Conservation (phyloP, 2,888 invertebrate genomes). For the Schizaphis graminum region DNA sequence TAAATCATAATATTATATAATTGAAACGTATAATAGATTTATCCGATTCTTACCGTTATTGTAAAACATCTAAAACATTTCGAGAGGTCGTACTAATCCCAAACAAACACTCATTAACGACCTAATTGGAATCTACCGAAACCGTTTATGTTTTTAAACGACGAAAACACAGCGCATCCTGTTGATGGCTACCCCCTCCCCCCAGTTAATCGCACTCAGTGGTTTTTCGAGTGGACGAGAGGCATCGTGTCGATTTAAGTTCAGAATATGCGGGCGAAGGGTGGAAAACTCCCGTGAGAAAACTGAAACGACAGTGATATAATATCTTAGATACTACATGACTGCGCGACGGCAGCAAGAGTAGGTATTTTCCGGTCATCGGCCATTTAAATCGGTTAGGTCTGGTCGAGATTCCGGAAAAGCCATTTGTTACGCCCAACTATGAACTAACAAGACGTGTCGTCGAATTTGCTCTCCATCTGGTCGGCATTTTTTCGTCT, state of each 20-base stretch:
- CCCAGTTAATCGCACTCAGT: not conserved
- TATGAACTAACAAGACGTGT: conserved; percentile 16
- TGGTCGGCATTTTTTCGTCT: not conserved
- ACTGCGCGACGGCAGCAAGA: no score
- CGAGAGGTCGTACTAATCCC: not conserved
- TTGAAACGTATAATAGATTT: not conserved
- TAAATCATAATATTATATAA: not conserved
- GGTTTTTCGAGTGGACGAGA: not conserved
- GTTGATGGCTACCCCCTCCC: no score
- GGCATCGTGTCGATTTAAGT: not conserved
- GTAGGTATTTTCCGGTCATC: conserved; percentile 52
- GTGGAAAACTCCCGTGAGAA: not conserved
- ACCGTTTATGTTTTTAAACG: not conserved
- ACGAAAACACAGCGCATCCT: not conserved
- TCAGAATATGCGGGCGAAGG: not conserved
- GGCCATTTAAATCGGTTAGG: conserved; percentile 35
- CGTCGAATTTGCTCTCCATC: not conserved
- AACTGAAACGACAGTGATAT: conserved; percentile 17
- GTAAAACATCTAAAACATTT: not conserved
- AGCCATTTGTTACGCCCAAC: conserved; percentile 9
- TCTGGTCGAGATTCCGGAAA: not conserved
- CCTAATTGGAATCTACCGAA: not conserved
- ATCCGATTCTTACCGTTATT: not conserved
- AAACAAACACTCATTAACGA: not conserved
- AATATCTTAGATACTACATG: not conserved